Evolutionary conservation across 2,797 vertebrate species (phyloP), one percentile per base, ranked within the genome.

Genomic region (Pteronotus mesoamericanus): DNA sequence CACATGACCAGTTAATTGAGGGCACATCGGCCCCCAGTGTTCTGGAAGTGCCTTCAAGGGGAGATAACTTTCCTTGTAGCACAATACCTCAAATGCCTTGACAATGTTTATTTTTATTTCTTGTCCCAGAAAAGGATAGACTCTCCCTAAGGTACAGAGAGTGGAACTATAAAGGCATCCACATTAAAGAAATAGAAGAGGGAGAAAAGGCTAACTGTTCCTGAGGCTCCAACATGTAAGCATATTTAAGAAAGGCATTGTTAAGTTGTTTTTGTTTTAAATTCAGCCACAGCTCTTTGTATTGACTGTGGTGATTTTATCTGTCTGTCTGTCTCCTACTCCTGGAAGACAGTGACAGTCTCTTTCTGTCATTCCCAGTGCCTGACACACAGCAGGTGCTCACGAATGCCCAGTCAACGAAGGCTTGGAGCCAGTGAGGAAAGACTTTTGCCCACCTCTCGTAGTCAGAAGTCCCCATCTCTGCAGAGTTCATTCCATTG

Each of bases 401-500:
- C 32, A 0, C 9, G 22, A 18, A 2, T 18, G 48, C 2, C 0
- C 0, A 0, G 29, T 15, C n/a, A 18, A 10, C 9, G 9, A 53
- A 34, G 0, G 0, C 3, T 0, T 1, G 39, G 3, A 24, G 2
- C 15, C 8, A 0, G 3, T 0, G 12, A 42, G 29, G 4, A 22
- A 19, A 26, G 48, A 5, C 9, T 8, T 37, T 9, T 15, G n/a
- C 9, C 0, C 14, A 3, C 24, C 8, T 59, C 11, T 37, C 32
- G 3, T 0, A 5, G 18, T 32, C 51, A 26, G 37, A 72, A 55
- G 34, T 2, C 44, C 61, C 68, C 6, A 0, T 39, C 10, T 61
- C 16, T 32, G 19, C 9, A 1, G 0, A 12, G 3, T 16, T 39
- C 57, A 29, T 4, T 3, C 24, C n/a, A 26, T 3, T 26, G 21